Evolutionary conservation across 2,888 invertebrate genomes (phyloP), one percentile per base, ranked within the genome.

Genomic region (Chrysotoxum bicinctum): DNA sequence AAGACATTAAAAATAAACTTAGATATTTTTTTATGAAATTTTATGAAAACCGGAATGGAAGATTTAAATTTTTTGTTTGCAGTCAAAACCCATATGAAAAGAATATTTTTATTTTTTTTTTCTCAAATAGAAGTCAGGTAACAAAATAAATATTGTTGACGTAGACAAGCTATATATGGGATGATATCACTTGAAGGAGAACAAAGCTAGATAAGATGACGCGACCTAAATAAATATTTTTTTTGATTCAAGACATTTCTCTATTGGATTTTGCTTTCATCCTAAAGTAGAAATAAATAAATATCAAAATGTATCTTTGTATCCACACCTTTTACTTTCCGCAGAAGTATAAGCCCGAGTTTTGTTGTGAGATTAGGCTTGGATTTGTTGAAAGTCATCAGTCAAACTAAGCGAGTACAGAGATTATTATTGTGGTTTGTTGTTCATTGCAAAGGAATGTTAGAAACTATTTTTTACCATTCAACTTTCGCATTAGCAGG

Each of bases 151-250:
- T 16, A 66, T 56, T 75, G 32, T 75, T 66, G 32, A 32, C 19
- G n/a, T 37, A 5, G 64, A 14, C 23, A 64, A 19, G 16, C 30
- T 32, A 19, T 26, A 52, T 23, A 60, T 35, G 66, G 66, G 26
- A 74, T 80, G 79, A 74, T 68, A 80, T 81, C 70, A 76, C 56
- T 76, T 73, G 12, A 58, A 52, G 52, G 72, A 66, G 30, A 48
- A 43, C 52, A 40, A n/a, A 21, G 58, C 43, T 26, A 82, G 77
- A 77, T 77, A 72, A 70, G 72, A 60, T 73, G 40, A 26, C 5
- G 70, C 72, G 82, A 77, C 82, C 82, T 73, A 72, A 48, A 66
- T 82, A 43, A 48, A 19, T 10, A n/a, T 43, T 62, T n/a, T 60
- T 60, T 9, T n/a, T 7, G 16, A 2, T 43, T 9, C 16, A 40